Evolutionary conservation across 2,888 invertebrate species (phyloP), one percentile per base, ranked within the genome.

Genomic region (Plagodis pulveraria): DNA sequence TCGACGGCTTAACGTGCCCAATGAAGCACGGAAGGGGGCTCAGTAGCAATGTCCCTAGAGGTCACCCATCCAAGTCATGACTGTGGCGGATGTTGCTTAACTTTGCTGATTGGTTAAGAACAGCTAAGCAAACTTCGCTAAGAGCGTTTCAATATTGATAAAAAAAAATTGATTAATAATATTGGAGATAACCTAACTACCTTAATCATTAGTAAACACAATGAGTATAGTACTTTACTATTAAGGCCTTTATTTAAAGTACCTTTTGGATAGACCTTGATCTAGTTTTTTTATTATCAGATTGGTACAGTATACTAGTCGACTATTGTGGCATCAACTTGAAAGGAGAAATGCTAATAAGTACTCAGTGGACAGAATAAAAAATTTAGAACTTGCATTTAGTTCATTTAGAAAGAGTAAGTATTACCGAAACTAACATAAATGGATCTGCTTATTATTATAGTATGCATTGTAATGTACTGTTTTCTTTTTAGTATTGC

Each of bases 401-500:
- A 96, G 97, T 78, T 96, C 97, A 58, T 97, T 97, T 74, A 94
- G 98, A 78, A 97, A 97, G 94, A 93, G 98, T 98, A 94, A 77
- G 78, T 76, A 56, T 11, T 12, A 12, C 22, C 32, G 4, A 32
- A 45, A 32, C 7, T 11, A 42, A n/a, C 4, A 0, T 42, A 42
- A 43, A 11, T 12, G 42, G n/a, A 11, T 7, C 5, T 12, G 22
- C 6, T 7, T 12, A 11, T 12, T 53, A 32, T 53, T 46, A n/a
- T n/a, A n/a, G n/a, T n/a, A n/a, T n/a, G 7, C 45, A 56, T 38
- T 38, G 38, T 38, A 38, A 38, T 8, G 7, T 8, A 8, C 9
- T 38, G 34, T 54, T 57, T 61, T 46, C 48, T 52, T 94, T 94
- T 70, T 92, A 98, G 98, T 98, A 73, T 87, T 98, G 22, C 94